Base-by-base conservation (phyloP, 2,888 invertebrate genomes). In the Nebria brevicollis region DNA sequence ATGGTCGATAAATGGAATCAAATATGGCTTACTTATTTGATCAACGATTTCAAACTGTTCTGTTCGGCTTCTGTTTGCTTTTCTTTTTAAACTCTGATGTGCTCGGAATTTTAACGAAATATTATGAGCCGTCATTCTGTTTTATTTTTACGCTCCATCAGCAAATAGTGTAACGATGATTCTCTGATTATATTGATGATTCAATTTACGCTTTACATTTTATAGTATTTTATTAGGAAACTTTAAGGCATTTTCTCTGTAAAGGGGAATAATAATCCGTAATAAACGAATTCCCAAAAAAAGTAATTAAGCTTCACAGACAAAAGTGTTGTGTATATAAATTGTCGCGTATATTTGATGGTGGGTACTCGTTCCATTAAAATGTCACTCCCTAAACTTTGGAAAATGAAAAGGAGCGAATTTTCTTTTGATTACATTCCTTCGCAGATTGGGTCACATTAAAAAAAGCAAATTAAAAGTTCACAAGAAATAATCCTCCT, bases 401-500 rank as follows among this genome's bases (percentile, higher is more conserved):
- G 54, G 13, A 68, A 72, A 79, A 80, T 80, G 80, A 80, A 80
- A 75, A 75, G 80, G 64, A 75, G 68, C 75, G 75, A 75, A 75
- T 75, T 80, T 80, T 75, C 80, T 80, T 80, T 80, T 80, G 75
- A 80, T 80, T 80, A 80, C 79, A 70, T 72, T 75, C 65, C 65
- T 25, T 75, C 80, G 75, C 43, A 75, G 75, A 80, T 80, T 80
- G 80, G 80, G 80, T 80, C 80, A 80, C 80, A 80, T 75, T 80
- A 75, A 80, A 81, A 81, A 81, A 77, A 77, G 77, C 81, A 81
- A 81, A 81, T 81, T 81, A 81, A 81, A 81, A 81, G 81, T 81
- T 81, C 81, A 76, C 77, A 77, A 81, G 80, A 77, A 77, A 81
- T 81, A 81, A 81, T 81, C 81, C 77, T 81, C 66, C 81, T 81